A percentile compares a stretch with the other conserved stretches of the same genome.
Conservation (phyloP, 2,797 vertebrate species). For the Scolopax rusticola region DNA sequence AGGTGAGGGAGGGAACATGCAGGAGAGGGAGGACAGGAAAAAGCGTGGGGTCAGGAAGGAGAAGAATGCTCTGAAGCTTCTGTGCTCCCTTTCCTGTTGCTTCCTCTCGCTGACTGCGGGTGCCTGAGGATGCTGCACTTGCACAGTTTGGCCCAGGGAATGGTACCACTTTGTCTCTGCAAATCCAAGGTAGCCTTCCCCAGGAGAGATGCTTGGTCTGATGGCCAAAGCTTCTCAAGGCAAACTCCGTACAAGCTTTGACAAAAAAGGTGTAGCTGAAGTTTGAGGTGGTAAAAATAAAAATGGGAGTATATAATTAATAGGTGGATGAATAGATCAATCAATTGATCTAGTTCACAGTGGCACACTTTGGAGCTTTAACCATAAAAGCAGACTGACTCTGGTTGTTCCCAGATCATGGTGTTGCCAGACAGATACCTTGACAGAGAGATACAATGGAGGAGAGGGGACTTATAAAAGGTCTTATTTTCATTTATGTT, state of each 20-base stretch:
- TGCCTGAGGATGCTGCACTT: neutral
- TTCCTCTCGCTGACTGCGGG: neutral
- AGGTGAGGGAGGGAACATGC: slow-evolving; percentile 25
- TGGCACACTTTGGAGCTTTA: neutral
- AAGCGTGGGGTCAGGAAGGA: slow-evolving; percentile 39
- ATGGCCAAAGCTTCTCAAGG: neutral
- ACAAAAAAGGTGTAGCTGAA: neutral
- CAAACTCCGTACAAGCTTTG: neutral
- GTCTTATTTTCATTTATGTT: neutral
- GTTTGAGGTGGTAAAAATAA: neutral
- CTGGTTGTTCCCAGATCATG: neutral
- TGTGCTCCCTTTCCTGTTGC: slow-evolving; percentile 44
- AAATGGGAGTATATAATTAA: neutral
- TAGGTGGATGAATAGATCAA: neutral
- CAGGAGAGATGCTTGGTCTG: neutral
- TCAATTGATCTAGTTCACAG: neutral
- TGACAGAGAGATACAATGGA: neutral
- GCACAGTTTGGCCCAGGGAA: neutral
- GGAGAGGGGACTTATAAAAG: neutral
- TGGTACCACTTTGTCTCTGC: neutral
- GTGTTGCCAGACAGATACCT: neutral
- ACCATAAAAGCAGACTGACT: neutral
- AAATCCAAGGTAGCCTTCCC: neutral
- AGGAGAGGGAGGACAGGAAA: slow-evolving; percentile 28
- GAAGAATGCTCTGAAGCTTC: slow-evolving; percentile 62